These are phyloP conservation scores for Actinemys pallida DNA, from an alignment of 2,113 vertebrate species.

Conservation along the genomic window DNA sequence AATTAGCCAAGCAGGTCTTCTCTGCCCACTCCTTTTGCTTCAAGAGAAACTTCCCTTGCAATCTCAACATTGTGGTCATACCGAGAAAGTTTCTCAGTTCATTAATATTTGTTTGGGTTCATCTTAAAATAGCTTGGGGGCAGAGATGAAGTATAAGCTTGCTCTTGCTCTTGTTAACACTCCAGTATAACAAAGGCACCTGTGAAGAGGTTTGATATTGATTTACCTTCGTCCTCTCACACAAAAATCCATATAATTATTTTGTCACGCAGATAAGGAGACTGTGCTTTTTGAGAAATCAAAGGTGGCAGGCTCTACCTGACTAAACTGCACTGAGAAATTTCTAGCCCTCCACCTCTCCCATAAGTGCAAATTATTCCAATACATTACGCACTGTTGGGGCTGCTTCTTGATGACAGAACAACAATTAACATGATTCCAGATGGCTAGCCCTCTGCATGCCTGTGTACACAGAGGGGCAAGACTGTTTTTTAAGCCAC, in stretches of 20 bases:
- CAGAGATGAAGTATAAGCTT: neutral
- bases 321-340: conserved; percentile 37
- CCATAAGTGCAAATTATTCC: neutral
- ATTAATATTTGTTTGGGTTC: neutral
- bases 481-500: neutral
- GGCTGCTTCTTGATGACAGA: neutral
- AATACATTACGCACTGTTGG: neutral
- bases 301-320: conserved; percentile 46
- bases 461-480: neutral
- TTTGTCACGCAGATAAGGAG: conserved; percentile 55
- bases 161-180: neutral
- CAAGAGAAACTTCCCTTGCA: neutral
- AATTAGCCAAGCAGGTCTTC: neutral
- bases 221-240: neutral
- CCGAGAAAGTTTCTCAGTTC: accelerated
- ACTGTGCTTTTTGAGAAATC: conserved; percentile 52
- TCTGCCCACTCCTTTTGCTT: neutral
- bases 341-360: conserved; percentile 33
- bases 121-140: neutral
- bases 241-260: conserved; percentile 32
- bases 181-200: neutral
- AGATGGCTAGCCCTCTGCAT: neutral
- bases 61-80: accelerated
- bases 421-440: neutral
- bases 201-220: neutral